phyloP scores from a whole-genome alignment of 2,113 vertebrate species.

The Mungos mungo region DNA sequence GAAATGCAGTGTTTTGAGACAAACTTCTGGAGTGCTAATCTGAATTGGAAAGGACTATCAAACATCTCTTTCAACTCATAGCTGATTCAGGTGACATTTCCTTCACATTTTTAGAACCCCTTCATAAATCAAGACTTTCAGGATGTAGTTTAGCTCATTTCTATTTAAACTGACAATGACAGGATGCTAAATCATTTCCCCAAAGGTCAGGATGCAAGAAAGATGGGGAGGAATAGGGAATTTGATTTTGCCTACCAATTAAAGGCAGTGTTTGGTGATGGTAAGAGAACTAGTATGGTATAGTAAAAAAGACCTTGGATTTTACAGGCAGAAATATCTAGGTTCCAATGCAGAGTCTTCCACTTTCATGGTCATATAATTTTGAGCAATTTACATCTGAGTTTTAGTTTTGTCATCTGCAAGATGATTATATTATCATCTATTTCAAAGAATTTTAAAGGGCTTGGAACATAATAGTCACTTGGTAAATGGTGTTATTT shows the following conservation, averaged over 20 bases:
- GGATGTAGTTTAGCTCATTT: neutral
- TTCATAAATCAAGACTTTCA: constrained; percentile 38
- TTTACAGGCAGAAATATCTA: constrained; percentile 22
- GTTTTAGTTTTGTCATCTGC: constrained; percentile 35
- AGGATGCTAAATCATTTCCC: neutral
- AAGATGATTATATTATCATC: constrained; percentile 5
- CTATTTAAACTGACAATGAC: neutral
- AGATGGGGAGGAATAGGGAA: neutral
- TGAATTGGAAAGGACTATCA: constrained; percentile 38
- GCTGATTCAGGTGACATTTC: constrained; percentile 49
- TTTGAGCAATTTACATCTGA: constrained; percentile 27
- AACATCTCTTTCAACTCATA: constrained; percentile 38
- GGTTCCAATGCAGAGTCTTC: constrained; percentile 12
- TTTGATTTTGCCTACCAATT: neutral
- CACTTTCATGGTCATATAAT: neutral
- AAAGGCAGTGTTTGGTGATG: constrained; percentile 14
- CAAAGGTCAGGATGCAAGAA: constrained; percentile 13
- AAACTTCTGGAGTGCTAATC: constrained; percentile 45
- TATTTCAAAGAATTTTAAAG: constrained; percentile 51
- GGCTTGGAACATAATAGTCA: constrained; percentile 1
- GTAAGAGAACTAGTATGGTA: neutral
- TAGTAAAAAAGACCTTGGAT: constrained; percentile 2
- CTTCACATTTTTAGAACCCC: constrained; percentile 25
- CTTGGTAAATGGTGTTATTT: neutral
- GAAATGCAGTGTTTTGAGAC: constrained; percentile 59